Base-by-base conservation (phyloP, 1,140 invertebrate species). In the Chymomyza costata region DNA sequence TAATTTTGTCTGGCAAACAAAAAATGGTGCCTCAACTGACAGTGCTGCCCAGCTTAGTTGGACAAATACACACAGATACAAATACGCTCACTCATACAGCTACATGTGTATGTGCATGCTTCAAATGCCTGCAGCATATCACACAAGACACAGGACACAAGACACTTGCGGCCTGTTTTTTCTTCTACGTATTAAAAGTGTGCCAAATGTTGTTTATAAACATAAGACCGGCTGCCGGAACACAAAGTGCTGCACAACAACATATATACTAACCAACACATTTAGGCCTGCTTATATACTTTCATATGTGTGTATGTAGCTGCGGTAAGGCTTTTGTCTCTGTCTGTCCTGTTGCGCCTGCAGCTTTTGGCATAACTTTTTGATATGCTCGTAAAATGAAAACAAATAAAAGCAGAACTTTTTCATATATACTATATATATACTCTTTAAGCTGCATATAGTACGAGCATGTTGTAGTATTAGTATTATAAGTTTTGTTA, bases 121-220 rank as follows among this genome's bases (percentile, higher is more conserved):
- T 28, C 25, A 28, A 10, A 6, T 28, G 5, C 10, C 10, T 28
- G n/a, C n/a, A n/a, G n/a, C n/a, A n/a, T n/a, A n/a, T n/a, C n/a
- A n/a, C n/a, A n/a, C n/a, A n/a, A n/a, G n/a, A n/a, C n/a, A n/a
- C n/a, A n/a, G n/a, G n/a, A n/a, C n/a, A n/a, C n/a, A n/a, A n/a
- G n/a, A n/a, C n/a, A n/a, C 10, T 28, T 28, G 5, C 10, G 25
- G 25, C 10, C 10, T 28, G 5, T 28, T 10, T 28, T 28, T 28
- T 28, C 10, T 28, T 28, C 31, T 34, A 11, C 5, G 5, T 28
- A n/a, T 6, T 11, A 11, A 11, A 34, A 34, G 7, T 34, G 31
- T 34, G 31, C 31, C 31, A 34, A 34, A 34, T 34, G 31, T 34
- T 34, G 5, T 11, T 34, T 34, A 34, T 6, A 34, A 34, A 34